phyloP scores from a whole-genome alignment of 2,888 invertebrate genomes.

The Lepidocyrtoides sp. region DNA sequence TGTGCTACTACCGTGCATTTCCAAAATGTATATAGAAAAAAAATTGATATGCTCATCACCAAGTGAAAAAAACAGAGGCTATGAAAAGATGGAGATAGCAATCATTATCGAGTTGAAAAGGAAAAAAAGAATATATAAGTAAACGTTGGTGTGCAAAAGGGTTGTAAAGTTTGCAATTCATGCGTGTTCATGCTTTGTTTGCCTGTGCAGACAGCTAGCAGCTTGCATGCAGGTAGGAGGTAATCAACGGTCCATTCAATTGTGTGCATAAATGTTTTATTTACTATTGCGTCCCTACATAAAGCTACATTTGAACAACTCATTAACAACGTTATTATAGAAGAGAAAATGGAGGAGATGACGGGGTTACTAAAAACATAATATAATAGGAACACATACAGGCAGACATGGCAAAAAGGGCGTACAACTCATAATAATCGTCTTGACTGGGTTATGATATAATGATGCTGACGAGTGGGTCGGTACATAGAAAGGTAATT shows the following conservation, averaged over 20 bases:
- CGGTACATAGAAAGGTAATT: constrained; percentile 19
- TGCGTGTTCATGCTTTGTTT: neutral
- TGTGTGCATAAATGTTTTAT: no score
- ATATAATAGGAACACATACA: neutral
- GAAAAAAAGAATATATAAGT: neutral
- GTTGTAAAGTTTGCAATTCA: neutral
- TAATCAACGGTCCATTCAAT: constrained; percentile 66
- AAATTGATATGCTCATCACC: constrained; percentile 15
- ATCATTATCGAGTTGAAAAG: constrained; percentile 60
- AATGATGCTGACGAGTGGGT: constrained; percentile 24
- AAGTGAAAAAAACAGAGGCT: constrained; percentile 61
- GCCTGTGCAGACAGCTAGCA: constrained; percentile 23
- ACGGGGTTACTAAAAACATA: neutral
- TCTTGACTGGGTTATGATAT: neutral
- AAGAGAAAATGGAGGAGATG: constrained; percentile 21
- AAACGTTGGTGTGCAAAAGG: constrained; percentile 4
- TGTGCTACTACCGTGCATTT: no score
- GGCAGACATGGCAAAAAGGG: constrained; percentile 16
- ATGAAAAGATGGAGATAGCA: constrained; percentile 59
- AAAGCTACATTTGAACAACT: constrained; percentile 11
- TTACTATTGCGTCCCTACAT: constrained; percentile 29
- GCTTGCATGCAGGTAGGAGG: constrained; percentile 65
- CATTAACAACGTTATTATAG: constrained; percentile 70
- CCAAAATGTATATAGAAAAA: no score
- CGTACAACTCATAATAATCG: constrained; percentile 23